Evolutionary conservation across 2,113 vertebrate species (phyloP).

Genomic region (Xenus cinereus): DNA sequence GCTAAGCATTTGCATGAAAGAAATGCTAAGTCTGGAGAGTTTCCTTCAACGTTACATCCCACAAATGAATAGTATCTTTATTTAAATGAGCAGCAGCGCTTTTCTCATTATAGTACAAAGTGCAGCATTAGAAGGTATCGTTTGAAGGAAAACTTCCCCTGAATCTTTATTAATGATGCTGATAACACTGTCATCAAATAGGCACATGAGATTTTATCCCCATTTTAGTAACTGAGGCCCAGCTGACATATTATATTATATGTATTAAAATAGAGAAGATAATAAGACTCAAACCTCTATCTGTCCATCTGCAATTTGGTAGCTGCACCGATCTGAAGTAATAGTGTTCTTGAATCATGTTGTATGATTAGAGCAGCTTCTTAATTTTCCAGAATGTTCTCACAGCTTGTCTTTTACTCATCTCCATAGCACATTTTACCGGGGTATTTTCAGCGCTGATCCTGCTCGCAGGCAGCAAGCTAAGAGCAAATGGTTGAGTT

Average conservation of each 20-base stretch:
- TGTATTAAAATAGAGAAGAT: background rate
- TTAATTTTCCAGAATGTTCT: background rate
- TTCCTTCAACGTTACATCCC: background rate
- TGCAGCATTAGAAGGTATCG: background rate
- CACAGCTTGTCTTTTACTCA: background rate
- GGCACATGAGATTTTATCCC: background rate
- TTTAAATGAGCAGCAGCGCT: background rate
- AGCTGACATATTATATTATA: background rate
- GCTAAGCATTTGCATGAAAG: background rate
- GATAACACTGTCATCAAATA: background rate
- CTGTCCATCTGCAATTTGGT: background rate
- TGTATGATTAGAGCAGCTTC: background rate
- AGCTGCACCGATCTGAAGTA: background rate
- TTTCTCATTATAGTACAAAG: background rate
- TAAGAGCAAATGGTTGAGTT: slow-evolving; percentile 56
- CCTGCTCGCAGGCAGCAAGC: slow-evolving; percentile 42
- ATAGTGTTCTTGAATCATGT: background rate
- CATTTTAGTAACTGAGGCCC: background rate
- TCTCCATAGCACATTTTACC: slow-evolving; percentile 49
- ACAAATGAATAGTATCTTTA: background rate
- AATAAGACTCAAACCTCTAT: background rate
- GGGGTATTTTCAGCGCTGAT: slow-evolving; percentile 64
- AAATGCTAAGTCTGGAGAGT: background rate
- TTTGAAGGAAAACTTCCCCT: background rate
- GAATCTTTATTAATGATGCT: background rate